These are phyloP conservation scores for Oxyura jamaicensis DNA, from an alignment of 2,113 vertebrate species.

Conservation along the genomic window DNA sequence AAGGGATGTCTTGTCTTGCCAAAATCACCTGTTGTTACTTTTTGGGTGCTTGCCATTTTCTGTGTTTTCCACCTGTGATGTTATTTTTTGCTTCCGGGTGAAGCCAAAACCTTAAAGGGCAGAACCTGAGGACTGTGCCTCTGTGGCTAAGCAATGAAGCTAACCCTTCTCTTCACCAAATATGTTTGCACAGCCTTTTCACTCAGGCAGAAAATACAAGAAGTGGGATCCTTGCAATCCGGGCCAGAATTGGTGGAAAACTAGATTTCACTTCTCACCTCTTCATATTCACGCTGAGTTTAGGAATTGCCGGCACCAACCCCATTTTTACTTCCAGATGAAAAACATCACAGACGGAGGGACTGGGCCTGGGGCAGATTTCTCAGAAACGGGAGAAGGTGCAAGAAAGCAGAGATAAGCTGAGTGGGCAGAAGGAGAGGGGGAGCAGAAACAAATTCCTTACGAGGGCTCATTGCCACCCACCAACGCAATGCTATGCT, in stretches of 20 bases:
- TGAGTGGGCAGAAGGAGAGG: not conserved
- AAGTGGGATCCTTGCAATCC: not conserved
- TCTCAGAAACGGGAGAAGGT: conserved; percentile 23
- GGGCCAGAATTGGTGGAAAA: not conserved
- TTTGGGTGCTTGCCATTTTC: not conserved
- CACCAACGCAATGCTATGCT: not conserved
- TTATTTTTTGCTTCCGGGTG: not conserved
- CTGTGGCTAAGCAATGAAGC: not conserved
- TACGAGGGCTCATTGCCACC: not conserved
- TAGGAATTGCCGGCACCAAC: not conserved
- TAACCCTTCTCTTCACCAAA: not conserved
- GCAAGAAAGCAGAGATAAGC: not conserved
- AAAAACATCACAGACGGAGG: rapidly evolving
- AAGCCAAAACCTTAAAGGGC: not conserved
- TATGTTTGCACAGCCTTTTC: not conserved
- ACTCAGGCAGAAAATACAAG: not conserved
- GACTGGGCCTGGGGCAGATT: not conserved
- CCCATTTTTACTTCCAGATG: conserved; percentile 27
- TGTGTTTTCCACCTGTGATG: not conserved
- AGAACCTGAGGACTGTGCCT: not conserved
- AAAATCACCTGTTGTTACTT: not conserved
- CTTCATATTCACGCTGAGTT: not conserved
- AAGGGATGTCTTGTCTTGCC: not conserved
- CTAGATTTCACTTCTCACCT: not conserved
- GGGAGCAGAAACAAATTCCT: not conserved